Evolutionary conservation across 2,113 vertebrate genomes (phyloP).

Genomic region (Polypterus bichir): DNA sequence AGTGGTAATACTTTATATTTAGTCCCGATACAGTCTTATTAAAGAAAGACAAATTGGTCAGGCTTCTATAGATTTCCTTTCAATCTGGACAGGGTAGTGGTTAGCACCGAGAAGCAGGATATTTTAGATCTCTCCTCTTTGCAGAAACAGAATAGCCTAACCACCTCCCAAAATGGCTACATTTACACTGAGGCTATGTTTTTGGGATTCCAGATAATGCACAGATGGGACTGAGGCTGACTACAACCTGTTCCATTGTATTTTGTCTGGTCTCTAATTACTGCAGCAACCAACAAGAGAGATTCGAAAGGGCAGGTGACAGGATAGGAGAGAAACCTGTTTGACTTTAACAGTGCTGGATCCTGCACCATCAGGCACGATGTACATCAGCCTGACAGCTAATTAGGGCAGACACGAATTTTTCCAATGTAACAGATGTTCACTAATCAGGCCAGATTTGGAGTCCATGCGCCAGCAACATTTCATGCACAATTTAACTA

Average conservation of each 20-base stretch:
- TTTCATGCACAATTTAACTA: slow-evolving; percentile 99
- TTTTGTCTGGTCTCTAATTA: slow-evolving; percentile 92
- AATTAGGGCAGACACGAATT: slow-evolving; percentile 99
- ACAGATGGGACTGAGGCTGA: slow-evolving; percentile 89
- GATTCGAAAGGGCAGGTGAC: slow-evolving; percentile 85
- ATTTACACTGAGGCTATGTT: slow-evolving; percentile 28
- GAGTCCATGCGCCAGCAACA: slow-evolving; percentile 95
- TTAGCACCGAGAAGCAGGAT: slow-evolving; percentile 24
- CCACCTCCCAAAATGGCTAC: slow-evolving; percentile 18
- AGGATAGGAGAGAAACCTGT: slow-evolving; percentile 91
- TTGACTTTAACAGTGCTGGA: slow-evolving; percentile 77
- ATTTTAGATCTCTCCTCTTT: slow-evolving; percentile 4
- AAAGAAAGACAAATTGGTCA: slow-evolving; percentile 33
- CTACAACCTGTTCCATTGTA: slow-evolving; percentile 86
- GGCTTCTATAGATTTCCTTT: slow-evolving; percentile 36
- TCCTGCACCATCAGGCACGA: slow-evolving; percentile 95
- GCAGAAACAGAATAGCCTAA: slow-evolving; percentile 25
- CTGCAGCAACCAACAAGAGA: slow-evolving; percentile 63
- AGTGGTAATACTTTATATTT: slow-evolving; percentile 34
- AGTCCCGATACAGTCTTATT: slow-evolving; percentile 27
- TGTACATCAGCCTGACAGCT: slow-evolving; percentile 97
- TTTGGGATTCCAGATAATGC: slow-evolving; percentile 55
- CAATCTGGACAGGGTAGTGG: slow-evolving; percentile 18
- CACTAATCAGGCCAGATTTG: slow-evolving; percentile 99
- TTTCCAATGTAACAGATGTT: slow-evolving; percentile 99